Evolutionary conservation across 2,888 invertebrate species (phyloP), one percentile per base, ranked within the genome.

Genomic region (Drosophila leonis): DNA sequence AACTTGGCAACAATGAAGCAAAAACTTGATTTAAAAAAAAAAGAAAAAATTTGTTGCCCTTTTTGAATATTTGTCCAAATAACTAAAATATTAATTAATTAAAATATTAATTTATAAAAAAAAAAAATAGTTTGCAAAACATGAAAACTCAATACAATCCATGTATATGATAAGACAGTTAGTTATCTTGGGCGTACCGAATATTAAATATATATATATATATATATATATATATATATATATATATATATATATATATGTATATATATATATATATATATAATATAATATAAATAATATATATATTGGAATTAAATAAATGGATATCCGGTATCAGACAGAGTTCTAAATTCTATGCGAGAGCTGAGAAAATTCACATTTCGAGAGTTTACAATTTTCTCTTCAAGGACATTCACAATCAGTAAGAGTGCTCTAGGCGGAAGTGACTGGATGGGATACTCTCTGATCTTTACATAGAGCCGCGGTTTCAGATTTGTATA

Each of bases 1-100:
- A 63, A 24, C 15, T 31, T 41, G 41, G 12, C 29, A 65, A 60
- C 42, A 64, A 64, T 31, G 13, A 60, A 61, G 52, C 20, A 18
- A 56, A 39, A 59, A 59, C 15, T 24, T 20, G 13, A 24, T 35
- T 6, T 24, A 3, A 42, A 42, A 13, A 20, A 8, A 4, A 4
- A 29, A 0, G 1, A n/a, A 10, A n/a, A 6, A 31, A 18, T 6
- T 13, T 49, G 3, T 20, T 33, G 48, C 31, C 31, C 48, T 7
- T 24, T 24, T 10, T 0, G 10, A 31, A 12, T 2, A 31, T 18
- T 31, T 31, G 13, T 35, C 13, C 10, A 31, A 13, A 10, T 49
- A 18, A 49, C 12, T 20, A 8, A 20, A 49, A 33, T 4, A 49
- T 13, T n/a, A n/a, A n/a, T n/a, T n/a, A n/a, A n/a, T 13, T 20